Evolutionary conservation across 2,888 invertebrate genomes (phyloP).

Genomic region (Aradus depressus): DNA sequence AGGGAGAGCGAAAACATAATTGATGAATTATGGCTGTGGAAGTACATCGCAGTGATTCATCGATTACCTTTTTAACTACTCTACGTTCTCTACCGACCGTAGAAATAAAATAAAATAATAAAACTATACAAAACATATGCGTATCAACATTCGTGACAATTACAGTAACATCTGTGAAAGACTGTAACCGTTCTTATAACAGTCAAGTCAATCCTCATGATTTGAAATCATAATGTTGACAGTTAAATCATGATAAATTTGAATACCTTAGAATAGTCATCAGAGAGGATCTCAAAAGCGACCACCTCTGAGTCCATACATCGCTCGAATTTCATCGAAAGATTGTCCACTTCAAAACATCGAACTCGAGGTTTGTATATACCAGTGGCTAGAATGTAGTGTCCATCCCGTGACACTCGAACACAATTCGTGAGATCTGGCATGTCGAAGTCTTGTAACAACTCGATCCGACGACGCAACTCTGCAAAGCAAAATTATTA

Average conservation of each 20-base stretch:
- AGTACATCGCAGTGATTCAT: no score
- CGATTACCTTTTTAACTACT: no score
- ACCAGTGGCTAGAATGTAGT: constrained; percentile 85
- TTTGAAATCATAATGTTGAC: no score
- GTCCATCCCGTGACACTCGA: constrained; percentile 76
- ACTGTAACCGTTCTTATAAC: no score
- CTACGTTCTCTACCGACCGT: no score
- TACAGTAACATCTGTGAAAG: no score
- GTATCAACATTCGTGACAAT: background rate
- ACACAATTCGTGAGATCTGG: constrained; percentile 82
- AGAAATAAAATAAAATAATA: no score
- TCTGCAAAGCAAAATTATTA: no score
- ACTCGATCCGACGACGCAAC: constrained; percentile 78
- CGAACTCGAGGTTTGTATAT: constrained; percentile 92
- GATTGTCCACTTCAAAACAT: constrained; percentile 91
- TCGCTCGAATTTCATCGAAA: constrained; percentile 94
- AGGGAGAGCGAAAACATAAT: no score
- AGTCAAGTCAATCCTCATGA: no score
- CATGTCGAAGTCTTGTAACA: constrained; percentile 99
- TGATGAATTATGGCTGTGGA: no score
- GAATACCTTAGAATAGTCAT: constrained; percentile 86
- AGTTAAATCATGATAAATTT: no score
- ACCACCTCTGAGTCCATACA: constrained; percentile 95
- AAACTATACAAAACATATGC: background rate
- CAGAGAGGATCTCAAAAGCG: constrained; percentile 83